A percentile compares a stretch with the other conserved stretches of the same genome.
Evolutionary conservation across 2,113 vertebrate species (phyloP).

Genomic region (Setophaga kirtlandii): DNA sequence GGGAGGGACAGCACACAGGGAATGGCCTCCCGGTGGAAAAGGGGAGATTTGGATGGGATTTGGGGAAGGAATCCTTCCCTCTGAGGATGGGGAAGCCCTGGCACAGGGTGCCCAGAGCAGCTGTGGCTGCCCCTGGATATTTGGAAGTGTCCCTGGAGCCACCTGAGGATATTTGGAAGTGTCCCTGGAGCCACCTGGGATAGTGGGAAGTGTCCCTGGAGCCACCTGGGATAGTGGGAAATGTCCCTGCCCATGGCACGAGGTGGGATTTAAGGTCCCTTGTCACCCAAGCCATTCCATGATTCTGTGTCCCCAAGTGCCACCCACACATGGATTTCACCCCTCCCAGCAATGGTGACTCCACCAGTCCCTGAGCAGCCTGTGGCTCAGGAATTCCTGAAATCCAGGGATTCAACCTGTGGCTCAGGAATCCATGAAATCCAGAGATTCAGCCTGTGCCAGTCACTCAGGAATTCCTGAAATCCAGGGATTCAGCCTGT

Average conservation of each 20-base stretch:
- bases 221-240: too few species aligned
- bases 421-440: neutral
- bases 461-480: neutral
- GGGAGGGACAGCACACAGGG: neutral
- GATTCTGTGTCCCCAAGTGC: neutral
- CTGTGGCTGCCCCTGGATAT: neutral
- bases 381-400: neutral
- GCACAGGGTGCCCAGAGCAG: neutral
- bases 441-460: neutral
- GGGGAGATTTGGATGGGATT: neutral
- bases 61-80: neutral
- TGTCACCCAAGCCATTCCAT: neutral
- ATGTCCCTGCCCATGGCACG: rapidly evolving
- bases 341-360: rapidly evolving
- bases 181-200: neutral
- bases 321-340: neutral
- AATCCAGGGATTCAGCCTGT: neutral
- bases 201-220: neutral
- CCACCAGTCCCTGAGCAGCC: neutral
- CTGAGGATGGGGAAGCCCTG: rapidly evolving
- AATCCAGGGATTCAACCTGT: neutral
- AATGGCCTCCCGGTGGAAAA: neutral
- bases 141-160: neutral
- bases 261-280: neutral
- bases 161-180: rapidly evolving